Conservation (phyloP, 1,140 invertebrate genomes). For the Anastatus disparis region DNA sequence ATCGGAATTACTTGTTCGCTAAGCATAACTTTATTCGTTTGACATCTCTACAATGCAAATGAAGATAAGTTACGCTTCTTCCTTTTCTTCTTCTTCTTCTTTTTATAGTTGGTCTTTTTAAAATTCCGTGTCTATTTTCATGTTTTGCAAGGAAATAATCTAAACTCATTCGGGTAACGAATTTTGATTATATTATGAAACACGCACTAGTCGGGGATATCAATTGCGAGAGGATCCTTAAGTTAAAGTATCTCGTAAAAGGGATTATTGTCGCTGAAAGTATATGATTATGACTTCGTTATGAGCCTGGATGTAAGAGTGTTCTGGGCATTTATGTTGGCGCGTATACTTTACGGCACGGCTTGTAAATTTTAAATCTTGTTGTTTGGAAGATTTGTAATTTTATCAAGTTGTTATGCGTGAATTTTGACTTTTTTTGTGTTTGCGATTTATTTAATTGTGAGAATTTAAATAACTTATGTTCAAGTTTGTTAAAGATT, state of each 20-base stretch:
- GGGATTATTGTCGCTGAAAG: constrained; percentile 65
- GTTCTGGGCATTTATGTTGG: too few species aligned
- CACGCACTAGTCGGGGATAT: not conserved
- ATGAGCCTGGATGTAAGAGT: constrained; percentile 58
- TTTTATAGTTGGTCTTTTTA: too few species aligned
- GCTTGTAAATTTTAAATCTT: constrained; percentile 32
- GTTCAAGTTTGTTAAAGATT: too few species aligned
- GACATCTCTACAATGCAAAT: constrained; percentile 1
- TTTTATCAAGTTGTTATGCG: constrained; percentile 10
- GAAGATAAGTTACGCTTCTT: not conserved
- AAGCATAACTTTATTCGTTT: too few species aligned
- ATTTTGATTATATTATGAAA: not conserved
- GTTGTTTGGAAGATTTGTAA: constrained; percentile 8
- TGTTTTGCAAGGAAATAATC: constrained; percentile 5
- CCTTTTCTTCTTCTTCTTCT: not conserved
- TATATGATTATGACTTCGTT: constrained; percentile 66
- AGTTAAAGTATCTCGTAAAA: constrained; percentile 59
- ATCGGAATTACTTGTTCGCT: not conserved
- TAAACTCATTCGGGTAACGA: not conserved
- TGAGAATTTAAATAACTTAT: too few species aligned
- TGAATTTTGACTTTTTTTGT: not conserved
- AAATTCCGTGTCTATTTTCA: constrained; percentile 31
- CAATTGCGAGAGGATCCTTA: constrained; percentile 29
- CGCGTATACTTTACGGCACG: constrained; percentile 32
- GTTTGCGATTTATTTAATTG: too few species aligned